phyloP scores from a whole-genome alignment of 1,140 invertebrate species.

The Colletes latitarsis region DNA sequence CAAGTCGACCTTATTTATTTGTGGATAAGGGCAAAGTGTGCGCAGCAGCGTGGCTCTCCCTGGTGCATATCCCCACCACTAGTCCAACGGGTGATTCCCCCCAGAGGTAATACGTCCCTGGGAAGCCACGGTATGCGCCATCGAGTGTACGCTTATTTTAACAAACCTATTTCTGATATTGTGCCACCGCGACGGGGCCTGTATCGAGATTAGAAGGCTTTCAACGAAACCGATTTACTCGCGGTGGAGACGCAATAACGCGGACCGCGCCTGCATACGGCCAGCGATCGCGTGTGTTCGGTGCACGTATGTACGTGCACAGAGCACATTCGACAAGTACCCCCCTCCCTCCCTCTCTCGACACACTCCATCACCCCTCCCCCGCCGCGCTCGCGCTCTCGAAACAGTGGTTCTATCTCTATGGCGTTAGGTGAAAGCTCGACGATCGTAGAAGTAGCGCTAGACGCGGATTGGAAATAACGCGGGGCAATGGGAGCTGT shows the following conservation, averaged over 20 bases:
- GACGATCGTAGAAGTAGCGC: slow-evolving; percentile 38
- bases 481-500: slow-evolving; percentile 1
- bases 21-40: slow-evolving; percentile 56
- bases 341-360: neutral
- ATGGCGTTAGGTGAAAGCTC: slow-evolving; percentile 58
- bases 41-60: slow-evolving; percentile 34
- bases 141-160: slow-evolving; percentile 72
- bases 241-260: slow-evolving; percentile 33
- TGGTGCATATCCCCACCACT: slow-evolving; percentile 44
- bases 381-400: neutral
- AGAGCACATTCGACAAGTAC: slow-evolving; percentile 52
- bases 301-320: slow-evolving; percentile 25
- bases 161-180: slow-evolving; percentile 74
- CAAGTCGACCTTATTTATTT: slow-evolving; percentile 47
- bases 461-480: slow-evolving; percentile 3
- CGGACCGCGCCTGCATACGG: slow-evolving; percentile 41
- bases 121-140: slow-evolving; percentile 57
- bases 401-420: slow-evolving; percentile 36
- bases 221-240: slow-evolving; percentile 52
- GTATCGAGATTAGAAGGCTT: slow-evolving; percentile 69
- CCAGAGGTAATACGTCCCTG: slow-evolving; percentile 61
- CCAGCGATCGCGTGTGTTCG: slow-evolving; percentile 22
- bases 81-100: slow-evolving; percentile 22
- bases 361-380: too few species aligned
- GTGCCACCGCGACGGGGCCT: slow-evolving; percentile 62